Percentiles rank a stretch among this genome's conserved stretches.
These are phyloP conservation scores for Syngnathus floridae DNA, from an alignment of 2,113 vertebrate genomes.

Conservation along the genomic window DNA sequence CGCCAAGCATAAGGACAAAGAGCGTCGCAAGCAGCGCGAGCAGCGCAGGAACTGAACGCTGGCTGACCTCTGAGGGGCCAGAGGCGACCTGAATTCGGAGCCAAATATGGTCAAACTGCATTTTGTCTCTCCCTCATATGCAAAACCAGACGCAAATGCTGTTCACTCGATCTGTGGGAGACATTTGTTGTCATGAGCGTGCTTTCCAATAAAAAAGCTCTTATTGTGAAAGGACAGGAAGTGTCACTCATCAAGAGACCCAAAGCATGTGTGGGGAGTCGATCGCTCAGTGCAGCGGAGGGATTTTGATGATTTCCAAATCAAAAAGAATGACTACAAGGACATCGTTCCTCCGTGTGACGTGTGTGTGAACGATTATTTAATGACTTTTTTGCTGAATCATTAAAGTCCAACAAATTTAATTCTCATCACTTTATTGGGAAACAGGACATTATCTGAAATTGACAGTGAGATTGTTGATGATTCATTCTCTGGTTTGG, in stretches of 20 bases:
- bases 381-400: no score
- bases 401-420: no score
- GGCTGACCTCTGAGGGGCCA: no score
- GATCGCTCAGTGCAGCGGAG: no score
- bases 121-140: background rate
- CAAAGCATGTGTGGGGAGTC: background rate
- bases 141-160: slow-evolving; percentile 1
- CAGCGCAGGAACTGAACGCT: slow-evolving; percentile 65
- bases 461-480: background rate
- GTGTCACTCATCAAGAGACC: background rate
- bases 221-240: slow-evolving; percentile 1
- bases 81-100: no score
- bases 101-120: slow-evolving; percentile 4
- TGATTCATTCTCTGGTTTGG: background rate
- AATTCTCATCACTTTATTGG: background rate
- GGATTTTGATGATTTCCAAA: no score
- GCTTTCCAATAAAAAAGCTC: slow-evolving; percentile 1
- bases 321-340: no score
- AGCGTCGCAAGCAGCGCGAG: slow-evolving; percentile 72
- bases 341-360: no score
- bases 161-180: background rate
- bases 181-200: background rate
- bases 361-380: no score
- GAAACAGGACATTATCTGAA: background rate
- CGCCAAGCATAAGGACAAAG: slow-evolving; percentile 80